A percentile compares a stretch with the other conserved stretches of the same genome.
phyloP scores from a whole-genome alignment of 2,888 invertebrate species.

The Atethmia centrago region DNA sequence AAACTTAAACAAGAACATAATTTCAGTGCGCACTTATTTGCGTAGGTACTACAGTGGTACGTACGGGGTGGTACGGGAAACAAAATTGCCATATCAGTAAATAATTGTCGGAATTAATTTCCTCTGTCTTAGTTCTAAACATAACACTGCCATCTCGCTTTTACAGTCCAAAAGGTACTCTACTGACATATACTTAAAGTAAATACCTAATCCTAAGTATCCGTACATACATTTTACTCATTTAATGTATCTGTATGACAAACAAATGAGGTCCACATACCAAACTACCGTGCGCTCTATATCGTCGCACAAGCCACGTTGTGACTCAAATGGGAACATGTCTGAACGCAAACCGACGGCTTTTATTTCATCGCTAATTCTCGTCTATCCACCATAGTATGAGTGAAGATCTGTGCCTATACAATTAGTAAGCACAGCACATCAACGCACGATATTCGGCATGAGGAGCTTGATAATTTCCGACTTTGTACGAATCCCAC shows the following conservation, averaged over 20 bases:
- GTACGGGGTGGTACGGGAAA: slow-evolving; percentile 3
- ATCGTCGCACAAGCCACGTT: slow-evolving; percentile 4
- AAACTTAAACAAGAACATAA: slow-evolving; percentile 37
- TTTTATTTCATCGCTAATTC: neutral
- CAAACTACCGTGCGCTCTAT: slow-evolving; percentile 36
- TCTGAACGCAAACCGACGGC: neutral
- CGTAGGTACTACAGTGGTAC: slow-evolving; percentile 7
- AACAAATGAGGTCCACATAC: slow-evolving; percentile 39
- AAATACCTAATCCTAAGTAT: slow-evolving; percentile 50
- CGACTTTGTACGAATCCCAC: slow-evolving; percentile 52
- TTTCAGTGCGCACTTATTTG: slow-evolving; percentile 24
- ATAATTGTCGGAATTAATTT: slow-evolving; percentile 7
- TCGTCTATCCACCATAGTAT: neutral
- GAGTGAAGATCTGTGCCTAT: neutral
- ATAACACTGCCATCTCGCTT: slow-evolving; percentile 2
- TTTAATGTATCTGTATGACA: slow-evolving; percentile 21
- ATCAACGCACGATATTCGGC: slow-evolving; percentile 31
- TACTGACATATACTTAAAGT: slow-evolving; percentile 47
- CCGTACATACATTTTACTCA: slow-evolving; percentile 40
- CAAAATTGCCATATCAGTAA: slow-evolving; percentile 23
- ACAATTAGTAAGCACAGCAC: neutral
- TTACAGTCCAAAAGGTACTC: slow-evolving; percentile 27
- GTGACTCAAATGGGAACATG: neutral
- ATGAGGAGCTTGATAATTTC: slow-evolving; percentile 27
- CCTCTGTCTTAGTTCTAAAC: neutral